Base-by-base conservation (phyloP, 2,888 invertebrate species). In the Hydraecia micacea region DNA sequence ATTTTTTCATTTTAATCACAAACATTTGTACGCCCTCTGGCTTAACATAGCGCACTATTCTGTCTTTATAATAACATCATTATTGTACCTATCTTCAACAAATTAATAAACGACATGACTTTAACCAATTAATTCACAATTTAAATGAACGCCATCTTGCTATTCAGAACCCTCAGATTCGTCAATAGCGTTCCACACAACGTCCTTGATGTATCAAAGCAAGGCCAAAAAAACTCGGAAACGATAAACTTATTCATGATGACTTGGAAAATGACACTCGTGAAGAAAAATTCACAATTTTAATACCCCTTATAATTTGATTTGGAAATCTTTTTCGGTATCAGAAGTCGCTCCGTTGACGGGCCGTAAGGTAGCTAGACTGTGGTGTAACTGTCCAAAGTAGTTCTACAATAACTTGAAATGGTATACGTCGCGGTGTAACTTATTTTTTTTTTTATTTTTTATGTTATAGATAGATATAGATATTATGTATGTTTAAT, bases 351-450 rank as follows among this genome's bases (percentile, higher is more conserved):
- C n/a, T 36, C 7, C 36, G n/a, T 36, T 15, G 46, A n/a, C 6
- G 11, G 21, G 28, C 55, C 9, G 76, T n/a, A 21, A 55, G n/a
- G 46, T 46, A 55, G 65, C 65, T 66, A 36, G 7, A 77, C 65
- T 77, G 77, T 69, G 68, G 32, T 55, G n/a, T 28, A 32, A 60
- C 6, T 52, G n/a, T 42, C 21, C n/a, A 2, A 21, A 42, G 9
- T 46, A 75, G 25, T 52, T 25, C 8, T 11, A 39, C n/a, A 46
- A 32, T 42, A 70, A 1, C 11, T 28, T n/a, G 18, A 28, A 55
- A 18, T 39, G 7, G 15, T 28, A 49, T 39, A n/a, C 1, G n/a
- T 21, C 15, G 58, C 21, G 0, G n/a, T 62, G 49, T 2, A 8
- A 36, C 3, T 11, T 36, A 25, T 36, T 21, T 39, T 28, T 21